Evolutionary conservation across 2,797 vertebrate genomes (phyloP).

Genomic region (Microhierax caerulescens): DNA sequence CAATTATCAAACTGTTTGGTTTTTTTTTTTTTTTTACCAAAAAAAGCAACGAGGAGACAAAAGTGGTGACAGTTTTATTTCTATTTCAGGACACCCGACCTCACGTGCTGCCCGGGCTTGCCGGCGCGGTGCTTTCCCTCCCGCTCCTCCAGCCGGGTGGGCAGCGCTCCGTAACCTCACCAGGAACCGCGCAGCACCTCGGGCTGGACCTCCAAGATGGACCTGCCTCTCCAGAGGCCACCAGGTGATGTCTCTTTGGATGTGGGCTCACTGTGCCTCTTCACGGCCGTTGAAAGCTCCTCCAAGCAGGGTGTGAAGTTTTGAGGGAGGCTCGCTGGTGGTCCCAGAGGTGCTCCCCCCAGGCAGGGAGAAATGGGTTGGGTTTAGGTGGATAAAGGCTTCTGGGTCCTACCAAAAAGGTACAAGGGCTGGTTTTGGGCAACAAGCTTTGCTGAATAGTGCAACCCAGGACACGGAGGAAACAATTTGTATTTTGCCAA

Average conservation of each 20-base stretch:
- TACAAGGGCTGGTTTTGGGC: neutral
- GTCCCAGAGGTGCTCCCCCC: neutral
- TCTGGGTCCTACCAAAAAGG: neutral
- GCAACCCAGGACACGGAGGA: rapidly evolving
- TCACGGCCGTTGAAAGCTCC: neutral
- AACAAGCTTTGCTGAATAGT: neutral
- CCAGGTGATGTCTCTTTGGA: neutral
- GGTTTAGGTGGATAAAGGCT: neutral
- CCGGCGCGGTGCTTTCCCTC: neutral
- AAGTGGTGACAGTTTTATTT: neutral
- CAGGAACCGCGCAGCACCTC: neutral
- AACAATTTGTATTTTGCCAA: neutral
- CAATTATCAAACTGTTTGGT: neutral
- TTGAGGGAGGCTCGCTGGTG: neutral
- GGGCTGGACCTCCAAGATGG: rapidly evolving
- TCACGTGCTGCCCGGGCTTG: neutral
- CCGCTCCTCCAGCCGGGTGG: rapidly evolving
- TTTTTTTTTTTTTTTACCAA: no score
- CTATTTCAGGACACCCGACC: neutral
- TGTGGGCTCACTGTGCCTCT: no score
- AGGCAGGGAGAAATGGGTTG: neutral
- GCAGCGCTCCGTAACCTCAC: neutral
- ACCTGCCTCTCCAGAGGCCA: neutral
- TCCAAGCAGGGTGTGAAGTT: rapidly evolving
- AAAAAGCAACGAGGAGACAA: neutral